A percentile compares a stretch with the other conserved stretches of the same genome.
phyloP scores from a whole-genome alignment of 2,113 vertebrate genomes.

The Zeus faber region DNA sequence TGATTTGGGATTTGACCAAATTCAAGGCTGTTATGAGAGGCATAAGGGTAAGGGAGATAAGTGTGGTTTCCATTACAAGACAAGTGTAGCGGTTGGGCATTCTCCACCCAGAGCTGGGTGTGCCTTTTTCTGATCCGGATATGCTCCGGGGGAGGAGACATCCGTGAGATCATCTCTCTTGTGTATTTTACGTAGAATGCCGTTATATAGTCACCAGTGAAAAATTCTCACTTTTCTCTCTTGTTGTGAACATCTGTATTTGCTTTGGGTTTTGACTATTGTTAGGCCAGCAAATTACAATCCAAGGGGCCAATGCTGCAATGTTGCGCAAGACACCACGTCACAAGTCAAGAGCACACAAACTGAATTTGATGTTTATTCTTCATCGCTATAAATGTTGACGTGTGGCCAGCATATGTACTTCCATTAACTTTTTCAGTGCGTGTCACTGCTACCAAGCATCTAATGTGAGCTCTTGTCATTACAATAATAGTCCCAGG shows the following conservation, averaged over 20 bases:
- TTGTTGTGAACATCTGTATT: conserved; percentile 71
- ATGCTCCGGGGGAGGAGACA: conserved; percentile 50
- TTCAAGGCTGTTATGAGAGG: conserved; percentile 4
- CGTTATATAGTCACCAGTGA: conserved; percentile 29
- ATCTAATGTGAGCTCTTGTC: conserved; percentile 47
- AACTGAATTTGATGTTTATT: conserved; percentile 50
- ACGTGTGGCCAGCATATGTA: conserved; percentile 20
- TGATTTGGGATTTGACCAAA: conserved; percentile 12
- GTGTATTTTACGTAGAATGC: conserved; percentile 52
- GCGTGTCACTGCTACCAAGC: conserved; percentile 46
- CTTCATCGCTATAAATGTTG: conserved; percentile 24
- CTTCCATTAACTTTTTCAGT: conserved; percentile 24
- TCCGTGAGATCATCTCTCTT: conserved; percentile 67
- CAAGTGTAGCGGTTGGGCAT: conserved; percentile 65
- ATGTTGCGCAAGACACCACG: conserved; percentile 44
- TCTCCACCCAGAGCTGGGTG: conserved; percentile 68
- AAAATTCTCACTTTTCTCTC: conserved; percentile 35
- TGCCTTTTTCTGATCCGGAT: conserved; percentile 64
- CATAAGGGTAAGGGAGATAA: conserved; percentile 1
- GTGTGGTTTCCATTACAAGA: conserved; percentile 43
- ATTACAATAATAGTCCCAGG: conserved; percentile 46
- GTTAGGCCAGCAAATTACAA: conserved; percentile 39
- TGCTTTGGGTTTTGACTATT: conserved; percentile 51
- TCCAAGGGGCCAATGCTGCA: conserved; percentile 38
- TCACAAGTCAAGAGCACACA: conserved; percentile 37